Evolutionary conservation across 2,113 vertebrate genomes (phyloP).

Genomic region (Elachura formosa): DNA sequence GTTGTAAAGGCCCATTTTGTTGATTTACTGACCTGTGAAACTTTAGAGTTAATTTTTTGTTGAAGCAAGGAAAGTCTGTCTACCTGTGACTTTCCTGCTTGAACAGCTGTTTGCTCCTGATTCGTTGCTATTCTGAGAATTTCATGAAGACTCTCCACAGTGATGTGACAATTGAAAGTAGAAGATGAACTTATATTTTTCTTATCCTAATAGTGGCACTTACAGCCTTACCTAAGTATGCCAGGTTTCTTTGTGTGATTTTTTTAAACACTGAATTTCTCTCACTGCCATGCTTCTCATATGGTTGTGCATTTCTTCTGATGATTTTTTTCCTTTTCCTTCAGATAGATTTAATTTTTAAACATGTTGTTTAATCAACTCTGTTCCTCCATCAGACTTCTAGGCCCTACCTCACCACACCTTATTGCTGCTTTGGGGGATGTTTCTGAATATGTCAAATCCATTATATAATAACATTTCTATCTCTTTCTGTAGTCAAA

Average conservation of each 20-base stretch:
- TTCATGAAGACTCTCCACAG: background rate
- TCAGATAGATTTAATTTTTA: background rate
- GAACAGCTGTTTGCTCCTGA: conserved; percentile 39
- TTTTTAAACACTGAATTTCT: background rate
- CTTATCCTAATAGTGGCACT: conserved; percentile 18
- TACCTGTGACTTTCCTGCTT: background rate
- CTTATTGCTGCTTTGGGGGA: background rate
- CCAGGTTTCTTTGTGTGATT: background rate
- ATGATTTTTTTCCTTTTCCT: background rate
- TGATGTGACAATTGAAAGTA: conserved; percentile 40
- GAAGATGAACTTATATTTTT: conserved; percentile 44
- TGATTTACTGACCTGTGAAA: conserved; percentile 15
- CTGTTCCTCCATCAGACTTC: background rate
- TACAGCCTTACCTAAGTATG: background rate
- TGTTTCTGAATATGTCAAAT: background rate
- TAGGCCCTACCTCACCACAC: background rate
- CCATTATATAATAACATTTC: background rate
- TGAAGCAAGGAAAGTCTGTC: background rate
- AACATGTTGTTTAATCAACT: background rate
- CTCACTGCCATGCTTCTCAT: background rate
- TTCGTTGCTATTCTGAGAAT: conserved; percentile 57
- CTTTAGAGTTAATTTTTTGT: conserved; percentile 29
- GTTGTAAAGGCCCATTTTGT: background rate
- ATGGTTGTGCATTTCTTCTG: background rate
- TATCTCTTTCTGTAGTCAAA: background rate